Evolutionary conservation across 2,888 invertebrate genomes (phyloP), one percentile per base, ranked within the genome.

Genomic region (Stenodema calcarata): DNA sequence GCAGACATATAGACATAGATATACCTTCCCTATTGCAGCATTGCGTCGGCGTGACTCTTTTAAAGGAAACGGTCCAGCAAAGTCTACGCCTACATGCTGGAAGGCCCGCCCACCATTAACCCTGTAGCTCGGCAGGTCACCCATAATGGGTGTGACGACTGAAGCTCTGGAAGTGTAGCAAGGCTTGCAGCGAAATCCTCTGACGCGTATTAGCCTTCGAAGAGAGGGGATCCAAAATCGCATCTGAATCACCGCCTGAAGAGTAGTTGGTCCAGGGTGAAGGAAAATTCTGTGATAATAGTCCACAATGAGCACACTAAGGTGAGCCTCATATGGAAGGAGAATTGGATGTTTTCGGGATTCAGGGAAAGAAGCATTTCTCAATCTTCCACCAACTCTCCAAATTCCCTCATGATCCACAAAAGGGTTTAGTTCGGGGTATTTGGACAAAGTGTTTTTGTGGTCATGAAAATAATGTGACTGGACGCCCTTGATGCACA

Each of bases 1-100:
- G 54, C 90, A 90, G 0, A 90, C 86, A 54, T 90, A 90, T 69
- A 89, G 2, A 23, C 87, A 87, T 7, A 88, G 16, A 23, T 88
- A 89, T 12, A 70, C 86, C 70, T 89, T 89, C 11, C 16, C 35
- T 0, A 87, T 28, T 30, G 87, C 88, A n/a, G 69, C 75, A 1
- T 84, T 85, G 2, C 88, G 70, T 35, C 47, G 28, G 12, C 16
- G 16, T 12, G 87, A 79, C 14, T 62, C 44, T 47, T 79, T 81
- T 11, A 83, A 27, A 0, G 27, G 14, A 47, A 89, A 88, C n/a
- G 88, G 88, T 0, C 89, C 89, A 4, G 89, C 89, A 41, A 89
- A 89, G 50, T 89, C 89, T 0, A 89, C 70, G 2, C 89, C 90
- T 0, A n/a, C 87, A 28, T 87, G 82, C 0, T 28, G 16, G 62